These are phyloP conservation scores for Trilocha varians DNA, from an alignment of 2,888 invertebrate species.

Conservation along the genomic window DNA sequence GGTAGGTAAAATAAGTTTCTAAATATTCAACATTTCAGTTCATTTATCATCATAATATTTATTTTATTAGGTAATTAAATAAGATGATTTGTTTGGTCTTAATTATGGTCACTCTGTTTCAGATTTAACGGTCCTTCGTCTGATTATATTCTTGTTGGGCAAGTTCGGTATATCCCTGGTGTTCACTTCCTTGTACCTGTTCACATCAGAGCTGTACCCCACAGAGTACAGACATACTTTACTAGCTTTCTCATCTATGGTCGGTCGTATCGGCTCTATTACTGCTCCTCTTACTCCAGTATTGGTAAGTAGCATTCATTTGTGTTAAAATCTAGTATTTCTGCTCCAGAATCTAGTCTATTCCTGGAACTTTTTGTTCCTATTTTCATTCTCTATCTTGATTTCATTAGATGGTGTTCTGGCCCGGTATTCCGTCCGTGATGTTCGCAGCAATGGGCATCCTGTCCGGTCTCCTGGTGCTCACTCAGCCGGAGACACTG, in stretches of 20 bases:
- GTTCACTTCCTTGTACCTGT: constrained; percentile 77
- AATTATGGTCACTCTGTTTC: constrained; percentile 42
- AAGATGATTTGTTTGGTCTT: not conserved
- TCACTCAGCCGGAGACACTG: constrained; percentile 76
- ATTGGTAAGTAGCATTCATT: constrained; percentile 71
- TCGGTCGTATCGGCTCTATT: constrained; percentile 80
- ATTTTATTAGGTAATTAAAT: too few relatives aligned
- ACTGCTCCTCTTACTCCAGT: constrained; percentile 79
- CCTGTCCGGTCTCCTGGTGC: constrained; percentile 66
- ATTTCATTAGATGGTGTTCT: constrained; percentile 45
- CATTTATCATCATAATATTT: too few relatives aligned
- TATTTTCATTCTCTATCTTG: too few relatives aligned
- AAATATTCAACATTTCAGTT: too few relatives aligned
- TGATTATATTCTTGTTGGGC: constrained; percentile 72
- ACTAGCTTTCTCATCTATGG: constrained; percentile 80
- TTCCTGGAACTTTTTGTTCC: too few relatives aligned
- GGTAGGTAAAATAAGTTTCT: too few relatives aligned
- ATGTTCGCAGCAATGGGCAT: constrained; percentile 70
- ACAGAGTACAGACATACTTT: constrained; percentile 78
- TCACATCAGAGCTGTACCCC: constrained; percentile 81
- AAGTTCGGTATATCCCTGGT: constrained; percentile 78
- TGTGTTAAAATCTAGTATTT: too few relatives aligned
- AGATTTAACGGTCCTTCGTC: constrained; percentile 42
- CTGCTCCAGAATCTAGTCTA: too few relatives aligned
- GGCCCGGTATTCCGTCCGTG: constrained; percentile 60